Percentiles rank a stretch among this genome's conserved stretches.
Evolutionary conservation across 2,113 vertebrate species (phyloP).

Genomic region (Phalacrocorax aristotelis): DNA sequence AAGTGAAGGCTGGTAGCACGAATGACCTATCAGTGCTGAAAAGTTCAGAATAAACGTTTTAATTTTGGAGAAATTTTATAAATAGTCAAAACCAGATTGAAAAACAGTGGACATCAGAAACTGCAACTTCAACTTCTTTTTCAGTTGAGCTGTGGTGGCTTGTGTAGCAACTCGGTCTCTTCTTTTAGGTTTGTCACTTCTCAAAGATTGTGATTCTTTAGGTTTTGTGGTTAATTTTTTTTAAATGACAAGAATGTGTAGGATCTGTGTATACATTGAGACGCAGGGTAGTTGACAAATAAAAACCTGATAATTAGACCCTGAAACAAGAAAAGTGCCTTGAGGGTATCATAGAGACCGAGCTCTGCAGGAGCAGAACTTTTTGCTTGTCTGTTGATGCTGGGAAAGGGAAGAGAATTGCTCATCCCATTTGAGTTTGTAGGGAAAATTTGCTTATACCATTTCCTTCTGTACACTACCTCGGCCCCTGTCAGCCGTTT

Average conservation of each 20-base stretch:
- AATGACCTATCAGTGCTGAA: neutral
- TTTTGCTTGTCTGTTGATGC: neutral
- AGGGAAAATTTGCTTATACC: neutral
- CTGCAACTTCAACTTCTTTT: neutral
- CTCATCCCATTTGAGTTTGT: neutral
- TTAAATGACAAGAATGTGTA: neutral
- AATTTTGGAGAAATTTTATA: neutral
- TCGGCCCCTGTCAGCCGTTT: neutral
- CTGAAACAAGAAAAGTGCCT: neutral
- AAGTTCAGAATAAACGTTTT: neutral
- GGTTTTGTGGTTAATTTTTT: neutral
- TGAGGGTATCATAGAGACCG: fast-evolving
- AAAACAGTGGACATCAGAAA: neutral
- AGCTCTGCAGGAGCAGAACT: neutral
- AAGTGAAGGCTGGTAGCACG: neutral
- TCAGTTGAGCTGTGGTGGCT: neutral
- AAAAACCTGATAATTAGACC: neutral
- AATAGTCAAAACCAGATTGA: neutral
- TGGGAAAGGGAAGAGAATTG: neutral
- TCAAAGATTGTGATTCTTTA: neutral
- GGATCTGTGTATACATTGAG: neutral
- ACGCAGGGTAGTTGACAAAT: neutral
- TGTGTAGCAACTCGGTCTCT: neutral
- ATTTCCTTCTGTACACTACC: neutral
- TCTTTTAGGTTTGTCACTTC: neutral